Conservation (phyloP, 2,113 vertebrate species). For the Numenius arquata region DNA sequence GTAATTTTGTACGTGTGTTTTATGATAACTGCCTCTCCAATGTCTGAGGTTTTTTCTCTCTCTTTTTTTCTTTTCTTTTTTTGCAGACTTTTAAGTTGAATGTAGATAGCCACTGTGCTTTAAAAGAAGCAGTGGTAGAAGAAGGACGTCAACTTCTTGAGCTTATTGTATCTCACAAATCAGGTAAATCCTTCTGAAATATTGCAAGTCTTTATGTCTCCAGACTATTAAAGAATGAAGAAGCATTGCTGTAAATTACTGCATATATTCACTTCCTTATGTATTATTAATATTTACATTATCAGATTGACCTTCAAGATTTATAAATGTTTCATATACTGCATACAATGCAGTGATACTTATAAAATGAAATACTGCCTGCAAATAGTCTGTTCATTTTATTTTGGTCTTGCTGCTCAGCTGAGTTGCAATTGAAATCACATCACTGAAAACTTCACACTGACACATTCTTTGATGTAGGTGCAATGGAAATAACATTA, state of each 20-base stretch:
- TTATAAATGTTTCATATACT: constrained; percentile 91
- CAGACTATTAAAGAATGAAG: constrained; percentile 82
- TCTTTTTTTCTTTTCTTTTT: background rate
- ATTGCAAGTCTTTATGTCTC: constrained; percentile 81
- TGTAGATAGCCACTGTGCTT: constrained; percentile 86
- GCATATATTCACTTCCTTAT: constrained; percentile 87
- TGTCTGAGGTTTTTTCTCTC: background rate
- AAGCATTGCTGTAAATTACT: constrained; percentile 85
- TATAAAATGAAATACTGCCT: constrained; percentile 83
- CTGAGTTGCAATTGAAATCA: constrained; percentile 75
- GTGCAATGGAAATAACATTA: constrained; percentile 73
- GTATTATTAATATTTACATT: constrained; percentile 99
- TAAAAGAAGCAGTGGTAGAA: constrained; percentile 93
- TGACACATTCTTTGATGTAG: constrained; percentile 76
- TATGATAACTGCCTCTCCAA: background rate
- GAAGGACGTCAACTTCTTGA: constrained; percentile 90
- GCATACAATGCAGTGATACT: constrained; percentile 84
- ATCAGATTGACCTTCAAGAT: constrained; percentile 98
- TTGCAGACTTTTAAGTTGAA: constrained; percentile 92
- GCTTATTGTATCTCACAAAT: constrained; percentile 93
- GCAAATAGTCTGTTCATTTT: constrained; percentile 82
- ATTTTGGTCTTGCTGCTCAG: constrained; percentile 75
- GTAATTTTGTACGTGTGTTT: constrained; percentile 46
- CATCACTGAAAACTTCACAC: constrained; percentile 72
- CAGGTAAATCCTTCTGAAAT: constrained; percentile 88